A percentile compares a stretch with the other conserved stretches of the same genome.
These are phyloP conservation scores for Cerceris rybyensis DNA, from an alignment of 2,888 invertebrate genomes.

Conservation along the genomic window DNA sequence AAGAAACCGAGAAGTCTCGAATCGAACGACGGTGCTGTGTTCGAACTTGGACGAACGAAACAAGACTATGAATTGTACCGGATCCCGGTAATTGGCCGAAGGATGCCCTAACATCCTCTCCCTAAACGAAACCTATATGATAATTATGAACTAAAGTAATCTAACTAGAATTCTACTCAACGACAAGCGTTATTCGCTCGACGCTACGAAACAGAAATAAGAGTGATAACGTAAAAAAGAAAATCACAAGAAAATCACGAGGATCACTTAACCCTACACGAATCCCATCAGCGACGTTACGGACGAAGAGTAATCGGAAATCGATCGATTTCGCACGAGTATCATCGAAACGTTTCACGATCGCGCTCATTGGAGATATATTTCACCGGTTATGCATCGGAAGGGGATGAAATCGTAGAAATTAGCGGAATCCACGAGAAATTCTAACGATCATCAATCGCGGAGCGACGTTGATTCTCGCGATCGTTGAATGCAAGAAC, in stretches of 20 bases:
- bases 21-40: neutral
- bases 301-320: neutral
- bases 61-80: neutral
- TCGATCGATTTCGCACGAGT: neutral
- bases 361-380: neutral
- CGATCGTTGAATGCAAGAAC: neutral
- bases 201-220: neutral
- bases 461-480: constrained; percentile 5
- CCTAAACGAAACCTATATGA: neutral
- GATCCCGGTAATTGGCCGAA: constrained; percentile 3
- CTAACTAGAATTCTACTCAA: neutral
- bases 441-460: neutral
- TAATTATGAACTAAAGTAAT: neutral
- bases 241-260: neutral
- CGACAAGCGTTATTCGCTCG: neutral
- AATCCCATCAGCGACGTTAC: neutral
- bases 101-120: neutral
- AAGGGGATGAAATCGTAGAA: constrained; percentile 19
- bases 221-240: neutral
- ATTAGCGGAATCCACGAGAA: constrained; percentile 10
- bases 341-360: neutral
- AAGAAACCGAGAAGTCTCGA: constrained; percentile 6
- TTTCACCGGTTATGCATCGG: neutral
- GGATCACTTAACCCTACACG: constrained; percentile 9
- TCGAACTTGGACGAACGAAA: neutral